These are phyloP conservation scores for Bombus picipes DNA, from an alignment of 1,140 invertebrate genomes.

Conservation along the genomic window DNA sequence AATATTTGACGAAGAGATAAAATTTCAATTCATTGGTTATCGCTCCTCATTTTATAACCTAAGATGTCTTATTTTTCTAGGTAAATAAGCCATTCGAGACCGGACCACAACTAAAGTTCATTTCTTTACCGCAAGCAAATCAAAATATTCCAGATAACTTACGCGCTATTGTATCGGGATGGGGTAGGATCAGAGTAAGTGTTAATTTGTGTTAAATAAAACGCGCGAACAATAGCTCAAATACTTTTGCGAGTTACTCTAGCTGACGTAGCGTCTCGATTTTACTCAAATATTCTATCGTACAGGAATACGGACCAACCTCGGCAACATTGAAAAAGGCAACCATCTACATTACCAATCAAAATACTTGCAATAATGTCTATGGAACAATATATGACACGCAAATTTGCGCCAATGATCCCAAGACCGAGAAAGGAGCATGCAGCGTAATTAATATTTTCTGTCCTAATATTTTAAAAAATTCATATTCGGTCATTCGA, in stretches of 20 bases:
- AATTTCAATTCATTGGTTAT: no score
- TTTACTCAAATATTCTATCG: not conserved
- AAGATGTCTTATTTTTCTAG: constrained; percentile 10
- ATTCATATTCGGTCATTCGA: not conserved
- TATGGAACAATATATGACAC: constrained; percentile 40
- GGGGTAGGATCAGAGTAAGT: constrained; percentile 61
- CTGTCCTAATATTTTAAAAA: not conserved
- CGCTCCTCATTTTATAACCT: no score
- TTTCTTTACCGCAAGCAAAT: constrained; percentile 35
- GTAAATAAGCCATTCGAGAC: constrained; percentile 31
- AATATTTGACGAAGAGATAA: no score
- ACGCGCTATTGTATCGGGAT: constrained; percentile 60
- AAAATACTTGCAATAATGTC: constrained; percentile 36
- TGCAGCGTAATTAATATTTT: constrained; percentile 61
- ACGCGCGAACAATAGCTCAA: no score
- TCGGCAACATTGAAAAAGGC: constrained; percentile 43
- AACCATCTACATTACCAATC: constrained; percentile 45
- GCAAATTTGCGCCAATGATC: constrained; percentile 62
- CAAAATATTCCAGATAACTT: constrained; percentile 17
- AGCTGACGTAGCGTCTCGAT: not conserved
- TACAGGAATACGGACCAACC: constrained; percentile 25
- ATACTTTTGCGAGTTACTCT: no score
- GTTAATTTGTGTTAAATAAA: not conserved
- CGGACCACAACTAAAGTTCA: not conserved
- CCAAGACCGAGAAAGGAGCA: constrained; percentile 35